Evolutionary conservation across 2,113 vertebrate genomes (phyloP).

Genomic region (Phalacrocorax brasilianus): DNA sequence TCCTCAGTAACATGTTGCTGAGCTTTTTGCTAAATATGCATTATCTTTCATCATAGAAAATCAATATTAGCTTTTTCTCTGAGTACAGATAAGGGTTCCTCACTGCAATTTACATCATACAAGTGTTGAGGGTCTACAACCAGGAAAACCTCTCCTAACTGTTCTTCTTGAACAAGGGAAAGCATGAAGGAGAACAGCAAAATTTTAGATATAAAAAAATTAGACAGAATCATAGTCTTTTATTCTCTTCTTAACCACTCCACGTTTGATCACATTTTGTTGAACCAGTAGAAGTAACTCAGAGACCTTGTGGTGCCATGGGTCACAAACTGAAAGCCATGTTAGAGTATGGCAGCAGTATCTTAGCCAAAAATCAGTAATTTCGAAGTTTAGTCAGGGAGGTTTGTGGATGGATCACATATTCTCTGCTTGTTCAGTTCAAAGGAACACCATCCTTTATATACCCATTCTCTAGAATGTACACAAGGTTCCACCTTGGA

Average conservation of each 20-base stretch:
- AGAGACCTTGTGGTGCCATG: not conserved
- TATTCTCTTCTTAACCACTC: not conserved
- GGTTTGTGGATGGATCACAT: not conserved
- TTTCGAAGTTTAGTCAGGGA: not conserved
- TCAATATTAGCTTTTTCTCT: not conserved
- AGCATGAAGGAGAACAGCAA: not conserved
- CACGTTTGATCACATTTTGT: not conserved
- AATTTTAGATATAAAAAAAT: not conserved
- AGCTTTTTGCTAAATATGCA: not conserved
- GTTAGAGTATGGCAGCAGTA: not conserved
- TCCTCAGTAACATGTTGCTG: not conserved
- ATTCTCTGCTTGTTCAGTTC: not conserved
- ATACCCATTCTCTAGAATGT: not conserved
- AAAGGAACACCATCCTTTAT: not conserved
- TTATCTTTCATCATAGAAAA: not conserved
- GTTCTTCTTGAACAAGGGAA: not conserved
- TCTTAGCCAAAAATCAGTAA: not conserved
- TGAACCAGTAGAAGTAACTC: not conserved
- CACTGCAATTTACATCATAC: not conserved
- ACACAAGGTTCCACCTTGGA: not conserved
- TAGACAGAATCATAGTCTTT: not conserved
- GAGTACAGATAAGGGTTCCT: not conserved
- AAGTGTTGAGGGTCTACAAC: not conserved
- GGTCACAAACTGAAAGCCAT: not conserved
- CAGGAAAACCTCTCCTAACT: not conserved